phyloP scores from a whole-genome alignment of 2,113 vertebrate species.

The Siphamia tubifer region DNA sequence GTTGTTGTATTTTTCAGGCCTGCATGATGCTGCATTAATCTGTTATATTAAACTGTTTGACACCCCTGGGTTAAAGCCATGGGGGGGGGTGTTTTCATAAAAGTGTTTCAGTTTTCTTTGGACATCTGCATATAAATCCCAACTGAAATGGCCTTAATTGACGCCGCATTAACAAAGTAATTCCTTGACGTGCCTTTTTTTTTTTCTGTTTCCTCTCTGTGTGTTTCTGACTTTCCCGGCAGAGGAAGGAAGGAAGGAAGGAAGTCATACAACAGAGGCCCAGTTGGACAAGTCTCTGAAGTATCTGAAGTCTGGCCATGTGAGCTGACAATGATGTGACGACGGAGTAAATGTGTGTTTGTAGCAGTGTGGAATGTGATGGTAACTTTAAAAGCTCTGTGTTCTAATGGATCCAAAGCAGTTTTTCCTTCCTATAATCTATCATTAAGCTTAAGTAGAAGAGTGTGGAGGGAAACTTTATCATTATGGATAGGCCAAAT shows the following conservation, averaged over 20 bases:
- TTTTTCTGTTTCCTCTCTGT: slow-evolving; percentile 37
- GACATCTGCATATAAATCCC: too few species aligned
- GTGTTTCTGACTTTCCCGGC: slow-evolving; percentile 26
- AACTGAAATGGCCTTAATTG: too few species aligned
- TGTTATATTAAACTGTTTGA: too few species aligned
- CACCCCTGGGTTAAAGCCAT: too few species aligned
- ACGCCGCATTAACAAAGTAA: slow-evolving; percentile 28
- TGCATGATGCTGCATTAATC: too few species aligned
- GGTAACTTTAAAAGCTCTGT: background rate
- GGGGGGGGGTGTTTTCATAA: too few species aligned
- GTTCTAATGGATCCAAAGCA: background rate
- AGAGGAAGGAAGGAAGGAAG: slow-evolving; percentile 70
- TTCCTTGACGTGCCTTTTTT: slow-evolving; percentile 39
- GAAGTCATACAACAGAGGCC: slow-evolving; percentile 56
- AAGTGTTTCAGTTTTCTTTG: too few species aligned
- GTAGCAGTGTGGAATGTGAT: background rate
- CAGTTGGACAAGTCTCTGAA: slow-evolving; percentile 27
- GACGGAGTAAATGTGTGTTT: background rate
- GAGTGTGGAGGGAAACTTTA: background rate
- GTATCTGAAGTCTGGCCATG: background rate
- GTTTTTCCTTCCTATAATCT: background rate
- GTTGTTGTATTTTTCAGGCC: too few species aligned
- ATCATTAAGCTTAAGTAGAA: too few species aligned
- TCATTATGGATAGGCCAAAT: background rate
- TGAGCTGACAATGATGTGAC: slow-evolving; percentile 17